Base-by-base conservation (phyloP, 1,140 invertebrate species). In the Solen grandis region DNA sequence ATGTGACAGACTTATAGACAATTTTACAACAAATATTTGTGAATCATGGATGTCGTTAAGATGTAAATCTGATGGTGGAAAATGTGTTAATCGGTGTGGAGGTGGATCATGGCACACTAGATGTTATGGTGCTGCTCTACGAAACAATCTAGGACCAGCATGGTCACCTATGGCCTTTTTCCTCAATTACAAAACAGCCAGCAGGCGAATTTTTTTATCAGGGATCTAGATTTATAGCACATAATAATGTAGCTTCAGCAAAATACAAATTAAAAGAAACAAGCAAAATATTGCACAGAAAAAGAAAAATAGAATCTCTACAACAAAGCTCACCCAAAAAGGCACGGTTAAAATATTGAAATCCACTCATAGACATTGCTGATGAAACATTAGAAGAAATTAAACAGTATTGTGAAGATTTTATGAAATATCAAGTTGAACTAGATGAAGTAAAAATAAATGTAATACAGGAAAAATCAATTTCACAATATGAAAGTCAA, bases 41-140 rank as follows among this genome's bases (percentile, higher is more conserved):
- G 81, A 83, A 29, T 55, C 57, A 13, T 84, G 76, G 76, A 80
- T 84, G 76, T 16, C 27, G 14, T 57, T 84, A 0, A 31, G 82
- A 29, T 57, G 52, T 13, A 84, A 84, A 31, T 84, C 70, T 69
- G 76, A 84, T 76, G 76, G 72, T 5, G 82, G 82, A 0, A 76
- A 84, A 54, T 0, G 75, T 2, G 8, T 74, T 1, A 75, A 84
- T 27, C 5, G 60, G 16, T 80, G 76, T 59, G 60, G 69, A 19
- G 13, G 72, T 25, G 76, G 76, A 14, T 84, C 76, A 8, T 84
- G 69, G 63, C 62, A 76, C 38, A 27, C 57, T 0, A 10, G 69
- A 5, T 83, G 74, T 59, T 83, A 78, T 68, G 74, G 74, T 52
- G 75, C 62, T 25, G 36, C 54, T 10, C 25, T 77, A 22, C 62